Base-by-base conservation (phyloP, 2,888 invertebrate species). In the Penaeus monodon region DNA sequence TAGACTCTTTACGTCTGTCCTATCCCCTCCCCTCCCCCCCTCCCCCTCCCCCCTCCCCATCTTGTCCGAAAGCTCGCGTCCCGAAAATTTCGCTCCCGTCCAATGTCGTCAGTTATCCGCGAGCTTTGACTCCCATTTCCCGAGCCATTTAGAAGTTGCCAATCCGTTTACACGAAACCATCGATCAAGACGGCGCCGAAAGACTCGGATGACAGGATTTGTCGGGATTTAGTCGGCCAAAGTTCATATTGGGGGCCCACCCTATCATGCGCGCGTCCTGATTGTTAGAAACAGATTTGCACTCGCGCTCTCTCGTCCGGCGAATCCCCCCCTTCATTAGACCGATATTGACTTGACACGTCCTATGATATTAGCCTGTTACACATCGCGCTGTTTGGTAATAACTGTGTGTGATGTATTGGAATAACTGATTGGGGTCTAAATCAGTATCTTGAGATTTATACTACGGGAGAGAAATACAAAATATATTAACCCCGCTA, bases 91-190 rank as follows among this genome's bases (percentile, higher is more conserved):
- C n/a, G 6, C 14, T 29, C 12, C 24, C 85, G 33, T 33, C 64
- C 73, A 33, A 65, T 1, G 63, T 65, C n/a, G 24, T 38, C n/a
- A 22, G 29, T 27, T 64, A 27, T 1, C 73, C 82, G 24, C 24
- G 33, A 10, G 57, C 27, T 64, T 64, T n/a, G 63, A 24, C 24
- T 49, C 77, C 76, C 76, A 84, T 84, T 65, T 84, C 44, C 84
- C 70, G 78, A 78, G 57, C 84, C 78, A 68, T 84, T 78, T 70
- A 38, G 68, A 84, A 78, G 78, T 84, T 79, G 84, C 68, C 70
- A 78, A 84, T 84, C 84, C 84, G 84, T 44, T 84, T 66, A 66
- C 84, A 33, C 77, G 29, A 22, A 44, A 63, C 33, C 84, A 84
- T 84, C 84, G 78, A 84, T 84, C 84, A 84, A 29, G 68, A 63